Base-by-base conservation (phyloP, 2,888 invertebrate genomes). In the Hydriomena furcata region DNA sequence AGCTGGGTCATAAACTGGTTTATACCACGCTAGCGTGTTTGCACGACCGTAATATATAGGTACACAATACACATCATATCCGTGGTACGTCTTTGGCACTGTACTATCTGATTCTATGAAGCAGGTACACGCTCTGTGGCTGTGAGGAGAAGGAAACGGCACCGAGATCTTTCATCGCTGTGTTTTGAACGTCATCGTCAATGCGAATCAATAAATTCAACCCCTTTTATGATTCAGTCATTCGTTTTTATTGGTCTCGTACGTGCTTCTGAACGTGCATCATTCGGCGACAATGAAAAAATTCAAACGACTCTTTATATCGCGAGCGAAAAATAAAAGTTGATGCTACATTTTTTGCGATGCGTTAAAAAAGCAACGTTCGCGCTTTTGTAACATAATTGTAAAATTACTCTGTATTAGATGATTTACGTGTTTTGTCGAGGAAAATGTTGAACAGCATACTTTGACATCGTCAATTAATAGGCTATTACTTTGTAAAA, bases 121-220 rank as follows among this genome's bases (percentile, higher is more conserved):
- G 13, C 6, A n/a, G 4, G 8, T 24, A 11, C 7, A 7, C 8
- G 34, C 27, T 32, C 23, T 35, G 23, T 23, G 10, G 3, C 7
- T n/a, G n/a, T 20, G 25, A 30, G 6, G 8, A 11, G 28, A 28
- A 47, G 31, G 5, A 21, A 27, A 30, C 7, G 27, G 38, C 21
- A 37, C 35, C 24, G 25, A 45, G 37, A 36, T 27, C 73, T 52
- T 52, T 42, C 42, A 46, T 37, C 25, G 38, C 38, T 38, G 20
- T 43, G 27, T 47, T 38, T 8, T 25, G 25, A 43, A 43, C 38
- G 78, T 79, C 79, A 79, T 83, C 75, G 80, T 79, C 83, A 81
- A 83, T 84, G 77, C 65, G 80, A 85, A 84, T 86, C 84, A 85
- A 87, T 88, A 86, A 85, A 87, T 86, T 85, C 80, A 85, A 84